Percentiles rank a stretch among this genome's conserved stretches.
phyloP scores from a whole-genome alignment of 2,113 vertebrate species.

The Craseonycteris thonglongyai region DNA sequence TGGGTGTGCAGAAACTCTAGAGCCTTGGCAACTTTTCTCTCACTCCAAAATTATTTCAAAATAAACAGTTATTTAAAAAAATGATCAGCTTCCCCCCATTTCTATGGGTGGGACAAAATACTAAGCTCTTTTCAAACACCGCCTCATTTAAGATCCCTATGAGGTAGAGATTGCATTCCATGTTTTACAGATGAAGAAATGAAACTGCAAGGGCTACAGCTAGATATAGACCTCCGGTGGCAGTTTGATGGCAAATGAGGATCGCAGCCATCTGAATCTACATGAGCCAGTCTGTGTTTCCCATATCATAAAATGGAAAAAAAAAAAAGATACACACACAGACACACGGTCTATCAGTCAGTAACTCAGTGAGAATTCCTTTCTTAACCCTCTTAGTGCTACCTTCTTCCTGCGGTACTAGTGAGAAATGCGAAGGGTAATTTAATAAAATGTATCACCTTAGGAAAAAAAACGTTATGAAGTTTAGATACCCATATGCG shows the following conservation, averaged over 20 bases:
- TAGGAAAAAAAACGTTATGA: too few species aligned
- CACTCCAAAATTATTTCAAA: background rate
- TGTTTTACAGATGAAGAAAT: background rate
- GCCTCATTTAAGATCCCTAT: fast-evolving
- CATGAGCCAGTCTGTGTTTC: fast-evolving
- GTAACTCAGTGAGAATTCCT: background rate
- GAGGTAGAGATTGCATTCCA: background rate
- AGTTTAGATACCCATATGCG: too few species aligned
- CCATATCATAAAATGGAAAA: too few species aligned
- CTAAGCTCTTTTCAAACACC: background rate
- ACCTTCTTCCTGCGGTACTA: too few species aligned
- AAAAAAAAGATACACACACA: background rate
- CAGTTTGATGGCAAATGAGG: fast-evolving
- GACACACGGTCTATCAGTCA: background rate
- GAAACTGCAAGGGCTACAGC: background rate
- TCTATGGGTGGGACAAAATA: fast-evolving
- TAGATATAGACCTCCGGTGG: fast-evolving
- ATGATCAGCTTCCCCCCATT: background rate
- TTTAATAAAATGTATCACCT: too few species aligned
- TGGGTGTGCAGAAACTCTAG: background rate
- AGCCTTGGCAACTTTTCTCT: background rate
- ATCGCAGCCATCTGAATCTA: too few species aligned
- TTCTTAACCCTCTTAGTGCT: too few species aligned
- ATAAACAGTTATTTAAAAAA: background rate
- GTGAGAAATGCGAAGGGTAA: too few species aligned